These are phyloP conservation scores for Dendrolimus punctatus DNA, from an alignment of 1,140 invertebrate species.

Conservation along the genomic window DNA sequence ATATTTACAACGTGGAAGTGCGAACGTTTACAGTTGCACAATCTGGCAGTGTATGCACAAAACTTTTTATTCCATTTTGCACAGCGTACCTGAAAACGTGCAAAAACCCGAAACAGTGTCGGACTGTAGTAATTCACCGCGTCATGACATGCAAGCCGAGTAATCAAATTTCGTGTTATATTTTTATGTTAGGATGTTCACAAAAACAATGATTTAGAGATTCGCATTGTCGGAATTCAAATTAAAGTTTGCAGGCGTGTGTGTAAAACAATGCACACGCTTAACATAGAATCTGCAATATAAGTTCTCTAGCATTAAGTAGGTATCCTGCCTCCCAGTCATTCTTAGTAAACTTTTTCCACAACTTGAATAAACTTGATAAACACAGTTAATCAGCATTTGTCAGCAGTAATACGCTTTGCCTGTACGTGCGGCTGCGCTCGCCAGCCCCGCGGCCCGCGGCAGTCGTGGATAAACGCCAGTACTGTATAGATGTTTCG, in stretches of 20 bases:
- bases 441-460: too few species aligned
- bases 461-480: too few species aligned
- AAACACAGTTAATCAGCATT: too few species aligned
- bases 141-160: constrained; percentile 54
- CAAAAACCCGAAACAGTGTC: constrained; percentile 16
- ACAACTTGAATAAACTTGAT: too few species aligned
- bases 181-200: constrained; percentile 37
- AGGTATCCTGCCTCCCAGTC: too few species aligned
- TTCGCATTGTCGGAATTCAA: constrained; percentile 23
- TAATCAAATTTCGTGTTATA: constrained; percentile 56
- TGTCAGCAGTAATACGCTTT: too few species aligned
- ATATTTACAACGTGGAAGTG: constrained; percentile 47
- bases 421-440: too few species aligned
- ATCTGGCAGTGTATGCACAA: constrained; percentile 25
- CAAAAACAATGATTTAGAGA: constrained; percentile 49
- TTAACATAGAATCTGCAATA: too few species aligned
- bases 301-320: too few species aligned
- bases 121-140: constrained; percentile 48
- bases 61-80: constrained; percentile 52
- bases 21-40: constrained; percentile 34
- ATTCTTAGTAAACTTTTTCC: too few species aligned
- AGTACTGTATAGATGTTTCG: too few species aligned
- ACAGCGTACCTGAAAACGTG: constrained; percentile 40
- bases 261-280: too few species aligned
- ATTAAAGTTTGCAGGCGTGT: constrained; percentile 1